A percentile compares a stretch with the other conserved stretches of the same genome.
These are phyloP conservation scores for Mus spretus DNA, from an alignment of 2,797 vertebrate genomes.

Conservation along the genomic window DNA sequence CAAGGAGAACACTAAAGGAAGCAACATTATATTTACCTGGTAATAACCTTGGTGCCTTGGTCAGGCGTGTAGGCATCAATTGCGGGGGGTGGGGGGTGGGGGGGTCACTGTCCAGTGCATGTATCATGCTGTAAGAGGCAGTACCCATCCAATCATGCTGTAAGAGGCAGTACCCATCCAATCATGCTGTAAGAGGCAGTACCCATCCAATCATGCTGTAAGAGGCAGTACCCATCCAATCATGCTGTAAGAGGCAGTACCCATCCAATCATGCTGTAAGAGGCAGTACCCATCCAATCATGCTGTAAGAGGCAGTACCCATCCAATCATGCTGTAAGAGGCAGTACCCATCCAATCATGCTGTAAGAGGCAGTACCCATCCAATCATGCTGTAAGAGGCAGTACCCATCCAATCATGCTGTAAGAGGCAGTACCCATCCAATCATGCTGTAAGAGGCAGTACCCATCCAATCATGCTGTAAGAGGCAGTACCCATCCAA, in stretches of 20 bases:
- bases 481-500: no score
- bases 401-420: no score
- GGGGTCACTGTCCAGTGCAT: background rate
- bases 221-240: no score
- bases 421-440: background rate
- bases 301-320: background rate
- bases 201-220: no score
- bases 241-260: background rate
- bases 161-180: background rate
- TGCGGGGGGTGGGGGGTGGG: background rate
- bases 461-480: no score
- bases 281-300: no score
- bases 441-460: background rate
- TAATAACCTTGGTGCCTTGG: background rate
- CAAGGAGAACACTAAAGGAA: background rate
- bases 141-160: background rate
- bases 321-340: background rate
- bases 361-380: background rate
- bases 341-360: no score
- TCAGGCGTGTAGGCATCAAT: background rate
- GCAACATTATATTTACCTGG: background rate
- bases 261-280: background rate
- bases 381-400: background rate
- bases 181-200: background rate
- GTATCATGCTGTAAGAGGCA: background rate